phyloP scores from a whole-genome alignment of 2,888 invertebrate genomes.

The Xanthia icteritia region DNA sequence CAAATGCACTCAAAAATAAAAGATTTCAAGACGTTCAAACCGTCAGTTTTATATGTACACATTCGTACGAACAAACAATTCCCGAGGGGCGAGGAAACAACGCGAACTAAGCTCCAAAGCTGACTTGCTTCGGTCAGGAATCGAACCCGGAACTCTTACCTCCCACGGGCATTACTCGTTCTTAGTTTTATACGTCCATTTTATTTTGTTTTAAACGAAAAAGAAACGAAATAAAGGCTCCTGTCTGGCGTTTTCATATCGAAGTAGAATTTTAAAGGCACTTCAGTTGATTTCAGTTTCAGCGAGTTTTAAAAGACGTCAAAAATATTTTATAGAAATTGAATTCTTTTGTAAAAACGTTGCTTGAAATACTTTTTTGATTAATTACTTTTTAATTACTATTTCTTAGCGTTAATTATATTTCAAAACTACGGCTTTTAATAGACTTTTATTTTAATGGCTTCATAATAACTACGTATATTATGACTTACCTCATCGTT shows the following conservation, averaged over 20 bases:
- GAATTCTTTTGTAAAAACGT: slow-evolving; percentile 26
- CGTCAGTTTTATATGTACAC: slow-evolving; percentile 61
- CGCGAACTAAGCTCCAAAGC: slow-evolving; percentile 68
- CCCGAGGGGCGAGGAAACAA: slow-evolving; percentile 63
- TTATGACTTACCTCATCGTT: too few species aligned
- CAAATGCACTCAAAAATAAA: slow-evolving; percentile 40
- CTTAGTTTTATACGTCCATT: slow-evolving; percentile 60
- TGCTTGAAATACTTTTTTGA: slow-evolving; percentile 18
- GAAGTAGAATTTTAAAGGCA: slow-evolving; percentile 30
- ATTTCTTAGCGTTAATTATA: not conserved
- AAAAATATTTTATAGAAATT: slow-evolving; percentile 9
- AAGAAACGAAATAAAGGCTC: slow-evolving; percentile 57
- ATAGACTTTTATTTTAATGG: not conserved
- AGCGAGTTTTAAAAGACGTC: slow-evolving; percentile 22
- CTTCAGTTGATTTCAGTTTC: slow-evolving; percentile 36
- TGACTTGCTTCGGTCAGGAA: slow-evolving; percentile 69
- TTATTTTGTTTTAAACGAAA: slow-evolving; percentile 66
- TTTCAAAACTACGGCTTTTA: not conserved
- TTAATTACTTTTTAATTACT: slow-evolving; percentile 17
- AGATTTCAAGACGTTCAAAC: slow-evolving; percentile 57
- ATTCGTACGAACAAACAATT: slow-evolving; percentile 50
- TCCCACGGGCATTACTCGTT: slow-evolving; percentile 67
- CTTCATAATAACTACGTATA: not conserved
- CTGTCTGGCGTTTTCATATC: slow-evolving; percentile 43
- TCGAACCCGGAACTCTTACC: slow-evolving; percentile 68